Evolutionary conservation across 2,888 invertebrate genomes (phyloP), one percentile per base, ranked within the genome.

Genomic region (Ormia ochracea): DNA sequence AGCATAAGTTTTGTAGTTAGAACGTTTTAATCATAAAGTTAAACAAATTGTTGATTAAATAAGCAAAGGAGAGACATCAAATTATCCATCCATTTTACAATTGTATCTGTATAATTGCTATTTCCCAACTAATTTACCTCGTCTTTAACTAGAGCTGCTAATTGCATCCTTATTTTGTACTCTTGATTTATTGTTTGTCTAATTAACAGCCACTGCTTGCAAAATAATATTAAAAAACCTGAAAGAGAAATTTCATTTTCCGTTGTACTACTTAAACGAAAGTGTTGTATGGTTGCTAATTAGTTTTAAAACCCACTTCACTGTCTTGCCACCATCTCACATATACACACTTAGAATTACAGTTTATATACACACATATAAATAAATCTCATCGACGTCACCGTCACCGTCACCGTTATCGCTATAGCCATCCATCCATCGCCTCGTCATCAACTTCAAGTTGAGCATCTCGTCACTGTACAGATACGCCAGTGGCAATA

Each of bases 41-140:
- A 45, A 59, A 10, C 48, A 52, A 41, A 28, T 26, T 26, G 23
- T 19, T 23, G 61, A 61, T 6, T 14, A 69, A 61, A 14, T 33
- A 66, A 66, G 7, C 17, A 66, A 61, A n/a, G 48, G 28, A 69
- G 43, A 36, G 33, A 38, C 54, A 63, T 17, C 54, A 70, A 70
- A 73, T 28, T 76, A 45, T 79, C 78, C 79, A 70, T 80, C 66
- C 76, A 72, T 76, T 50, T 65, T 63, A 50, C 19, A 65, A 65
- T 63, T 63, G 17, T 38, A 36, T 66, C 14, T 52, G 6, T 6
- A 28, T 28, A 36, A 72, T 59, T 75, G 56, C 43, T 36, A 41
- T 61, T 52, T 54, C 68, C 74, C 50, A 45, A 61, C 45, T 76
- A 61, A 52, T 21, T 72, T 63, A 54, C 43, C 61, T 33, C 52